Conservation (phyloP, 2,888 invertebrate genomes). For the Ischnus inquisitorius region DNA sequence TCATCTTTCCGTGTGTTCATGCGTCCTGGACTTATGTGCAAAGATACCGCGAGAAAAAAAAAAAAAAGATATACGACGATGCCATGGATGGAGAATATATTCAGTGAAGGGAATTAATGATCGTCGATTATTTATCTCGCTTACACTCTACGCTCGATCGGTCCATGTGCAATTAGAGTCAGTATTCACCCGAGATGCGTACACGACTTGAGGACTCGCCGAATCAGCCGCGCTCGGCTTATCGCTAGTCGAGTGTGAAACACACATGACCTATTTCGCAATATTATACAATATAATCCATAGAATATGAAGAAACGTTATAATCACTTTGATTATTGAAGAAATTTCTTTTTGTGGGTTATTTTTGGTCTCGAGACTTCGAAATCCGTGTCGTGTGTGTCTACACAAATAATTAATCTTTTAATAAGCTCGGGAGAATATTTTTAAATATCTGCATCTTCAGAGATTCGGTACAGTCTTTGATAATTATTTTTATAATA, state of each 20-base stretch:
- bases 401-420: no score
- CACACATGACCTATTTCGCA: slow-evolving; percentile 50
- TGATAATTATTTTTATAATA: neutral
- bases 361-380: neutral
- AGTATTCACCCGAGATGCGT: slow-evolving; percentile 51
- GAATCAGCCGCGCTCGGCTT: slow-evolving; percentile 51
- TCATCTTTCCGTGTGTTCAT: neutral
- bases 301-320: slow-evolving; percentile 2
- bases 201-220: slow-evolving; percentile 28
- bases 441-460: neutral
- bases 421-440: neutral
- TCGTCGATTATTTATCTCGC: slow-evolving; percentile 58
- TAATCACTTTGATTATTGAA: slow-evolving; percentile 24
- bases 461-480: no score
- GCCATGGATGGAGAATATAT: slow-evolving; percentile 22
- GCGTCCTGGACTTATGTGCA: neutral
- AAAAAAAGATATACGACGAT: neutral
- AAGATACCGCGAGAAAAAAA: neutral
- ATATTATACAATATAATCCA: slow-evolving; percentile 11
- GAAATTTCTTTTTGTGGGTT: no score
- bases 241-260: slow-evolving; percentile 50
- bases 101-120: slow-evolving; percentile 61
- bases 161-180: slow-evolving; percentile 64
- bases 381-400: neutral
- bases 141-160: slow-evolving; percentile 46